Percentiles rank a stretch among this genome's conserved stretches.
Evolutionary conservation across 2,888 invertebrate genomes (phyloP).

Genomic region (Cylindroiulus punctatus): DNA sequence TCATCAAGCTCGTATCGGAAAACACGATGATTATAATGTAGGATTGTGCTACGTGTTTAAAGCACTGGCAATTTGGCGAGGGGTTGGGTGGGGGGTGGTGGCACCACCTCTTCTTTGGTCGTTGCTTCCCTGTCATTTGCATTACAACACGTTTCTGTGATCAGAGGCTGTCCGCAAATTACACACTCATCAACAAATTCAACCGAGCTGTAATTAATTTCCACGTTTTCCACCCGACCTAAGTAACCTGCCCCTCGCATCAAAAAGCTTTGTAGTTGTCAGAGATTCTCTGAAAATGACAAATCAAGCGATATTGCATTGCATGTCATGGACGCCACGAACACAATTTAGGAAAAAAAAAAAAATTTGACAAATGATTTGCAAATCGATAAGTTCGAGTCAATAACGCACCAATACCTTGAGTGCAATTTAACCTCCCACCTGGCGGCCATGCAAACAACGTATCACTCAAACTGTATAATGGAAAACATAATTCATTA

Average conservation of each 20-base stretch:
- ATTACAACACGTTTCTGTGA: background rate
- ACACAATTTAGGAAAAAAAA: background rate
- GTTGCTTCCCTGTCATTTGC: slow-evolving; percentile 1
- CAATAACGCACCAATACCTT: background rate
- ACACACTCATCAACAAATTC: background rate
- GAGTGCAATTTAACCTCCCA: slow-evolving; percentile 1
- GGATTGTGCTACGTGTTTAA: background rate
- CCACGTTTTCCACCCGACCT: background rate
- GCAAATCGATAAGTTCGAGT: background rate
- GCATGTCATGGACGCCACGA: too few relatives aligned
- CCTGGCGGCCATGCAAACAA: background rate
- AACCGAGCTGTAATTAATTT: too few relatives aligned
- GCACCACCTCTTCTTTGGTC: background rate
- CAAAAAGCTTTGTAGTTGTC: too few relatives aligned
- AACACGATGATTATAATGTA: background rate
- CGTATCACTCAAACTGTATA: background rate
- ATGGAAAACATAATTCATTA: background rate
- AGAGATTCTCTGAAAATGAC: too few relatives aligned
- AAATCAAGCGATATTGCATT: background rate
- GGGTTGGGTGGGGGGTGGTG: background rate
- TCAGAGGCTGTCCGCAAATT: slow-evolving; percentile 32
- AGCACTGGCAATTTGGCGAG: background rate
- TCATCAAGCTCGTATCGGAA: background rate
- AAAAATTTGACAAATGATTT: slow-evolving; percentile 11
- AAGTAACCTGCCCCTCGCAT: too few relatives aligned